Conservation (phyloP, 2,888 invertebrate genomes). For the Prionchulus punctatus region DNA sequence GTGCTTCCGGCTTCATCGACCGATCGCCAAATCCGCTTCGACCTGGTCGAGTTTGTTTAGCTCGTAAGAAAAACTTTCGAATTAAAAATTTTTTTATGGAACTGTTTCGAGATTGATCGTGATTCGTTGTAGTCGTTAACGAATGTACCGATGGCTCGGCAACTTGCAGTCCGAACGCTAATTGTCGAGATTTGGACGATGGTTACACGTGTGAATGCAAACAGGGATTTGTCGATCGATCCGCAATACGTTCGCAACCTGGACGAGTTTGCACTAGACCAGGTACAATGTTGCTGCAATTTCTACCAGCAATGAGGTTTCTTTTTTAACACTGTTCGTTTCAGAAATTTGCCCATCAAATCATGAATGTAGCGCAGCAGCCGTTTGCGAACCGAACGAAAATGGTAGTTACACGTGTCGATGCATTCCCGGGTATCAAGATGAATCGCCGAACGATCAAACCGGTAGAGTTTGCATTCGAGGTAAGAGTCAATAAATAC, state of each 20-base stretch:
- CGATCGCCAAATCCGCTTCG: conserved; percentile 25
- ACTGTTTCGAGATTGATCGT: background rate
- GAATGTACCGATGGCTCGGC: conserved; percentile 25
- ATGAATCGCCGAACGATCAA: conserved; percentile 25
- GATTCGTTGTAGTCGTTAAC: conserved; percentile 13
- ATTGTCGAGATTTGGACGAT: conserved; percentile 22
- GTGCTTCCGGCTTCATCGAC: conserved; percentile 28
- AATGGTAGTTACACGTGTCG: conserved; percentile 26
- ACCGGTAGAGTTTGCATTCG: conserved; percentile 24
- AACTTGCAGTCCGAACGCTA: conserved; percentile 28
- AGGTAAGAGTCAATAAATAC: conserved; percentile 4
- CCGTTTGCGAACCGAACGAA: conserved; percentile 29
- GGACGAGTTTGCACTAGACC: conserved; percentile 27
- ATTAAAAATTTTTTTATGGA: background rate
- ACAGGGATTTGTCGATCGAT: conserved; percentile 21
- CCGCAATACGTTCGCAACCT: conserved; percentile 17
- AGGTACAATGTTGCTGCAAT: conserved; percentile 7
- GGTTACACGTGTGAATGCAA: conserved; percentile 24
- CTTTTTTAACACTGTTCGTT: background rate
- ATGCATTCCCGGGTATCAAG: conserved; percentile 24
- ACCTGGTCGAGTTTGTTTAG: conserved; percentile 12
- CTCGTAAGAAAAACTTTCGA: conserved; percentile 1
- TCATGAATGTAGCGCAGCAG: conserved; percentile 29
- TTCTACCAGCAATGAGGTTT: background rate
- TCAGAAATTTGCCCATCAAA: conserved; percentile 27